Conservation (phyloP, 2,797 vertebrate genomes). For the Pipistrellus pipistrellus region DNA sequence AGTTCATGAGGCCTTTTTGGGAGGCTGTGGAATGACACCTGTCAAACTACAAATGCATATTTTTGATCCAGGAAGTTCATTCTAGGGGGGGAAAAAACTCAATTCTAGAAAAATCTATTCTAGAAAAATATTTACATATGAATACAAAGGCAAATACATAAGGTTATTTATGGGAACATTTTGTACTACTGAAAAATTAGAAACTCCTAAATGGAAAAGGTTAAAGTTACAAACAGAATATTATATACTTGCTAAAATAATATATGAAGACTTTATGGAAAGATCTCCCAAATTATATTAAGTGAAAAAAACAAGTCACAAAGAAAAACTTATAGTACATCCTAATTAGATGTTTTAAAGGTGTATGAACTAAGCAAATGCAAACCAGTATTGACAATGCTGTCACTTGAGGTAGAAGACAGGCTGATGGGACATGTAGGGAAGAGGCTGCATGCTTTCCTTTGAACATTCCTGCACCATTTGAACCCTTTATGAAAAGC, state of each 20-base stretch:
- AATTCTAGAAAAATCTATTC: conserved; percentile 36
- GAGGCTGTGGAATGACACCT: neutral
- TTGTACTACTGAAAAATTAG: conserved; percentile 40
- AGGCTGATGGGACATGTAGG: accelerated
- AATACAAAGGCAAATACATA: conserved; percentile 26
- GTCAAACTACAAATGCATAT: neutral
- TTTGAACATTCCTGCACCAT: neutral
- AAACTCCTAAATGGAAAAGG: neutral
- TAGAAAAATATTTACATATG: neutral
- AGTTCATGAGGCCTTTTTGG: neutral
- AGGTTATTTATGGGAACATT: neutral
- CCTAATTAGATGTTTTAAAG: neutral
- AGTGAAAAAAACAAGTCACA: neutral
- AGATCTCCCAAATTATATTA: neutral
- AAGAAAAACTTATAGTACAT: neutral
- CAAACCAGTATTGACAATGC: neutral
- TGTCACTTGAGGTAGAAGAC: neutral
- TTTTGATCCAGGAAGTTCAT: conserved; percentile 15
- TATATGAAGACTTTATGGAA: neutral
- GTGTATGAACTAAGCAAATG: neutral
- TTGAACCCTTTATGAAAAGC: neutral
- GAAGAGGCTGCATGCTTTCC: accelerated
- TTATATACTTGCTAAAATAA: neutral
- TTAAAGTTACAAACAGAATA: neutral
- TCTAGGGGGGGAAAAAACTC: neutral